Evolutionary conservation across 2,797 vertebrate genomes (phyloP), one percentile per base, ranked within the genome.

Genomic region (Squalus acanthias): DNA sequence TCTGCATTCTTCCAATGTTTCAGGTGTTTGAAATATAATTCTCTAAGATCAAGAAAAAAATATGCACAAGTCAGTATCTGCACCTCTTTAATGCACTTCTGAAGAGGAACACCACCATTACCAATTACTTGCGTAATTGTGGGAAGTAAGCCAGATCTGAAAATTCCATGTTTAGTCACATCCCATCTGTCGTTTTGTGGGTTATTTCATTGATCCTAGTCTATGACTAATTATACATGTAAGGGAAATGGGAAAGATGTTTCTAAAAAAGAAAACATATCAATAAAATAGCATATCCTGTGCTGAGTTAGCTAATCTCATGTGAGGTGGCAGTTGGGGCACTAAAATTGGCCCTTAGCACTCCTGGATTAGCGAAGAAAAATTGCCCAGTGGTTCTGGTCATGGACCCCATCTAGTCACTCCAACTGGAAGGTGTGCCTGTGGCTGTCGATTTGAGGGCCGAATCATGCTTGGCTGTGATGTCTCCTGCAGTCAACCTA

Each of bases 181-280:
- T 69, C 63, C 91, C 65, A 46, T 46, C 91, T 93, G 91, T 67
- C 65, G 29, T 69, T 93, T 93, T 93, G 91, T 10, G 63, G 91
- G 20, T 93, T 93, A 9, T 69, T 69, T 93, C 20, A 69, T 93
- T 93, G n/a, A 69, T 69, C 91, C 8, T 22, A 46, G 65, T 46
- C n/a, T 65, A 20, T 92, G 89, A 92, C 13, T 93, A 93, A 93
- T 93, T 46, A 20, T 46, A 69, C 63, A 24, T 69, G 63, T 24
- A 69, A 93, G 65, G 91, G 63, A 93, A 46, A 93, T 69, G 17
- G 91, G n/a, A 67, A 93, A 93, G 20, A 93, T 39, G 91, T 67
- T 93, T 65, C 3, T 69, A 10, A 22, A 24, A 93, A 69, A 92
- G 89, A 9, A 93, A 46, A 24, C n/a, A 46, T 63, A 57, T 17